A percentile compares a stretch with the other conserved stretches of the same genome.
Evolutionary conservation across 2,888 invertebrate genomes (phyloP).

Genomic region (Hirudinaria manillensis): DNA sequence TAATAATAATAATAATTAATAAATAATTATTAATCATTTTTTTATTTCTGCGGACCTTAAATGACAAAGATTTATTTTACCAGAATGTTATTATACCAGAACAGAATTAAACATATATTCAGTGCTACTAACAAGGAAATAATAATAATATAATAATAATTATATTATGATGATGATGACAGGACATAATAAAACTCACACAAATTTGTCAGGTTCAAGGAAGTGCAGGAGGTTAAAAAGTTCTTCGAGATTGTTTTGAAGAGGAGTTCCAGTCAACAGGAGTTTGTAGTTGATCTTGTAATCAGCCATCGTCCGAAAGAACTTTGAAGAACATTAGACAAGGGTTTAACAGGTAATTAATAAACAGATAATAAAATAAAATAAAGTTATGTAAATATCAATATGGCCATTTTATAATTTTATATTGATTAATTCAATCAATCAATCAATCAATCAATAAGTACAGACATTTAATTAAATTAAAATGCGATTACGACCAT

Average conservation of each 20-base stretch:
- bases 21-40: background rate
- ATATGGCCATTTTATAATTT: no score
- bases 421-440: no score
- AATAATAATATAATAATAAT: no score
- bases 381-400: background rate
- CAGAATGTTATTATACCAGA: no score
- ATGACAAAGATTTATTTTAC: background rate
- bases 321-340: constrained; percentile 33
- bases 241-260: constrained; percentile 43
- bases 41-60: background rate
- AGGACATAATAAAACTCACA: constrained; percentile 39
- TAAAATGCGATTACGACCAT: no score
- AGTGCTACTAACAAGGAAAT: background rate
- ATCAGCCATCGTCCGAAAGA: constrained; percentile 40
- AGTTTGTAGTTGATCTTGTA: constrained; percentile 42
- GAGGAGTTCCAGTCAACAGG: constrained; percentile 42
- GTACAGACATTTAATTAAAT: no score
- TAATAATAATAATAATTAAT: background rate
- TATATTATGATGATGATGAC: no score
- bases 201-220: constrained; percentile 40
- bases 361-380: background rate
- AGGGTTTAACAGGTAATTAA: background rate
- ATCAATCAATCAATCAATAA: no score
- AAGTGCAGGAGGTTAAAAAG: constrained; percentile 43
- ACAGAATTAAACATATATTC: background rate